Evolutionary conservation across 1,140 invertebrate species (phyloP).

Genomic region (Epicauta chinensis): DNA sequence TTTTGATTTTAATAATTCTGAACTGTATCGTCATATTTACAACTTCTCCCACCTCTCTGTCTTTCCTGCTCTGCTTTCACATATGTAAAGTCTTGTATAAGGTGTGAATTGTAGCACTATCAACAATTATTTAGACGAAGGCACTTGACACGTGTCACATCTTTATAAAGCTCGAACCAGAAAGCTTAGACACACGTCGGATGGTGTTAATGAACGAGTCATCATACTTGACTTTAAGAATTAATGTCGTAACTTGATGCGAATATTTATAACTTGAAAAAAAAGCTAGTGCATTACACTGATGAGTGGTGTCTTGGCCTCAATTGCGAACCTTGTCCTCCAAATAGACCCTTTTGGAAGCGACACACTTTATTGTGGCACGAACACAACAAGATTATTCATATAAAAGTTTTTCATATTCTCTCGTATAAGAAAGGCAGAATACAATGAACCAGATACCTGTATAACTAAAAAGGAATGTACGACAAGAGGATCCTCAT

Average conservation of each 20-base stretch:
- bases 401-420: too few relatives aligned
- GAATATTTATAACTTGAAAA: constrained; percentile 10
- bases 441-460: too few relatives aligned
- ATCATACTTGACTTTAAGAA: constrained; percentile 10
- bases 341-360: too few relatives aligned
- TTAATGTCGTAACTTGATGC: constrained; percentile 15
- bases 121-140: constrained; percentile 6
- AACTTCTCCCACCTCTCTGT: too few relatives aligned
- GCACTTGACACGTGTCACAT: constrained; percentile 13
- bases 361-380: too few relatives aligned
- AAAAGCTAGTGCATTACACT: not conserved
- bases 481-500: constrained; percentile 12
- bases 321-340: constrained; percentile 3
- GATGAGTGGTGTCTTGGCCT: constrained; percentile 4
- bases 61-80: too few relatives aligned
- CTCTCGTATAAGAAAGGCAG: too few relatives aligned
- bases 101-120: constrained; percentile 6
- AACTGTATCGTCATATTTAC: too few relatives aligned
- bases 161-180: constrained; percentile 3
- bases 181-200: constrained; percentile 17
- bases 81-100: not conserved
- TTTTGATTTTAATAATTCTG: too few relatives aligned
- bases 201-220: constrained; percentile 9
- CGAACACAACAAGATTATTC: too few relatives aligned
- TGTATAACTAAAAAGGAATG: constrained; percentile 7